Base-by-base conservation (phyloP, 2,797 vertebrate genomes). In the Acipenser transmontanus region DNA sequence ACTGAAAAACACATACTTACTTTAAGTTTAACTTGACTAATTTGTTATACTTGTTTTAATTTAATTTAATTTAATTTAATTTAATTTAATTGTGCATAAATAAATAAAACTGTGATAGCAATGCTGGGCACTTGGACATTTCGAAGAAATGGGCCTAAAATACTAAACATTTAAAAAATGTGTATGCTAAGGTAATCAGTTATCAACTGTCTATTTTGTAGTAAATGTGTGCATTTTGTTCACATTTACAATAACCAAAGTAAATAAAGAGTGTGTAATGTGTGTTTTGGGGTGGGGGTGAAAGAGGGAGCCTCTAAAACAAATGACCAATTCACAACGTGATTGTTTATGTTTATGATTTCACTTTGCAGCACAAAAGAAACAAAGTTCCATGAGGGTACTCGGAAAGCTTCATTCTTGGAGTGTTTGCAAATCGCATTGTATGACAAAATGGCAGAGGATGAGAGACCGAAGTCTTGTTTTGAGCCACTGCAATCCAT, bases 271-370 rank as follows among this genome's bases (percentile, higher is more conserved):
- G 70, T 69, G 49, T 68, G 75, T 70, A 74, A 71, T 75, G 64
- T 17, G 10, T 59, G 67, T 66, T 78, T 79, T 75, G 71, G 51
- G 56, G 57, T 56, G 64, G 61, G 60, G 17, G 50, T 13, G 59
- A 69, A 66, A 49, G 34, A 8, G 11, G 62, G 68, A 73, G 72
- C 74, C 72, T 75, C 69, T 67, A 69, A 68, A 64, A 67, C 72
- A 68, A 76, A 79, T 79, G 76, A 77, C 65, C 72, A 67, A 78
- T 78, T 74, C 70, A 72, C 17, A 17, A 17, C 17, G 17, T 17
- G 73, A 59, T 74, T 69, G 73, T 68, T 65, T 56, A 64, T 75
- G 77, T 73, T 79, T 76, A 76, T 79, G 76, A 77, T 77, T 77
- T 77, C 69, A 72, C 71, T 70, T 67, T 74, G 48, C 49, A 64